Evolutionary conservation across 2,888 invertebrate species (phyloP).

Genomic region (Lithophane socia): DNA sequence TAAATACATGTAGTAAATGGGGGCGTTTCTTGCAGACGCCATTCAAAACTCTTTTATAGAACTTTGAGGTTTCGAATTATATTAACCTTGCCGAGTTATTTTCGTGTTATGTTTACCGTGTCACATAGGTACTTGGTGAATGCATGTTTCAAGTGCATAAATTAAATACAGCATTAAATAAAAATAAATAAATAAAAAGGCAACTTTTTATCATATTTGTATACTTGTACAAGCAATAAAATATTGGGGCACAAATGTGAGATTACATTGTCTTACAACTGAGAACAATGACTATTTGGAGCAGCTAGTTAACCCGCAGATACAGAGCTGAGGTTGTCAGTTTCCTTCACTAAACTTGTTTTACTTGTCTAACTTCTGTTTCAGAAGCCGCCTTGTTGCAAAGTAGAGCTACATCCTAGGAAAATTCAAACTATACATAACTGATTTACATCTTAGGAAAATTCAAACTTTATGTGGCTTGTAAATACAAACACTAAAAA

Average conservation of each 20-base stretch:
- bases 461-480: neutral
- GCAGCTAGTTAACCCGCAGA: neutral
- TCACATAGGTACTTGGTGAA: constrained; percentile 1
- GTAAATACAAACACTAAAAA: neutral
- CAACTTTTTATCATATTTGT: neutral
- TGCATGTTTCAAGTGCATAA: constrained; percentile 2
- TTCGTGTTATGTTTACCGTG: constrained; percentile 2
- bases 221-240: neutral
- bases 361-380: constrained; percentile 19
- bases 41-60: neutral
- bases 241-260: neutral
- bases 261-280: neutral
- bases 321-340: constrained; percentile 2
- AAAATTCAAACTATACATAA: neutral
- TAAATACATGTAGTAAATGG: too few species aligned
- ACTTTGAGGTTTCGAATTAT: neutral
- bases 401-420: neutral
- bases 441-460: too few species aligned
- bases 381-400: too few species aligned
- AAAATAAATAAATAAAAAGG: too few species aligned
- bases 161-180: constrained; percentile 9
- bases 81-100: neutral
- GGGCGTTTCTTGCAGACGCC: neutral
- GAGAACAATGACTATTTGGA: neutral
- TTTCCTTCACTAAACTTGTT: constrained; percentile 12